A percentile compares a stretch with the other conserved stretches of the same genome.
phyloP scores from a whole-genome alignment of 92 coral and sea anemone genomes.

The Heteractis magnifica region DNA sequence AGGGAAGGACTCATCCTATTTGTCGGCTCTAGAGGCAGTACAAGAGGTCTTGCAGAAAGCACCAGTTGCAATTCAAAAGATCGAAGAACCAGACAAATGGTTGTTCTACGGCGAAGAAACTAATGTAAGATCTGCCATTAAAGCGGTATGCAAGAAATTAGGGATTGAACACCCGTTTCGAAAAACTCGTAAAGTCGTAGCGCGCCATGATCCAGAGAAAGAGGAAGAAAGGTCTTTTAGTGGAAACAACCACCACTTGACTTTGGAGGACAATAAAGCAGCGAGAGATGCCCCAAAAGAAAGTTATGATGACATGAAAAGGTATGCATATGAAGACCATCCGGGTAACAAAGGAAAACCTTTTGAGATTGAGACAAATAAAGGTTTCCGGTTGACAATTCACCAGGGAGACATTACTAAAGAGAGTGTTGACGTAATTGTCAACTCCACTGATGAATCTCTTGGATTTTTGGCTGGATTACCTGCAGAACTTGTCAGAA shows the following conservation, averaged over 20 bases:
- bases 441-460: constrained; percentile 63
- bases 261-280: no score
- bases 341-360: neutral
- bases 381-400: constrained; percentile 44
- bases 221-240: no score
- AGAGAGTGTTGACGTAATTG: constrained; percentile 72
- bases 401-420: constrained; percentile 64
- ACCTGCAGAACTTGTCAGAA: constrained; percentile 47
- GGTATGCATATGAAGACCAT: neutral
- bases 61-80: constrained; percentile 14
- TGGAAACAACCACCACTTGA: no score
- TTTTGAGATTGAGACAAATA: neutral
- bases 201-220: neutral
- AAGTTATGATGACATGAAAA: neutral
- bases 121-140: constrained; percentile 5
- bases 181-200: constrained; percentile 13
- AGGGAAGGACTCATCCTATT: neutral
- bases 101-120: constrained; percentile 23
- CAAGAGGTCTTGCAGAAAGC: neutral
- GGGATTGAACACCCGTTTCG: constrained; percentile 5
- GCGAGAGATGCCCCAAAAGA: neutral
- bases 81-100: constrained; percentile 13
- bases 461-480: constrained; percentile 40
- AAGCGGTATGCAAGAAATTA: constrained; percentile 5
- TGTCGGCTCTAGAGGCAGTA: constrained; percentile 5